Evolutionary conservation across 2,113 vertebrate genomes (phyloP).

Genomic region (Prunella fulvescens): DNA sequence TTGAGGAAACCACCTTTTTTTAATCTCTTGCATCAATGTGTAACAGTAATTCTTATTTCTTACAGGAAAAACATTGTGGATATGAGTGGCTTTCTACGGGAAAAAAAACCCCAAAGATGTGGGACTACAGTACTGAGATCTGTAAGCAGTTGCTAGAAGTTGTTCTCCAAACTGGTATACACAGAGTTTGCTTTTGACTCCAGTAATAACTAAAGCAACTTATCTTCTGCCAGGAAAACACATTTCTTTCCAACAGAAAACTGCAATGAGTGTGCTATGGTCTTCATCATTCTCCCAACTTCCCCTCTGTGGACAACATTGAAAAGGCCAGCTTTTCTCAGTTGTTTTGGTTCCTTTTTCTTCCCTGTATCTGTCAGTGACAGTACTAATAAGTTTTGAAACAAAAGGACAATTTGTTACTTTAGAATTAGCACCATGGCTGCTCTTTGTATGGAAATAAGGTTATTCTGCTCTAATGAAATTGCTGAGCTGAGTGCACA

Average conservation of each 20-base stretch:
- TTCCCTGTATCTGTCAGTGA: neutral
- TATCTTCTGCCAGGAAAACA: neutral
- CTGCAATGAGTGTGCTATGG: neutral
- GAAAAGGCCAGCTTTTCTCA: neutral
- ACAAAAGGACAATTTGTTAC: constrained; percentile 31
- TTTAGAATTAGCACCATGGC: constrained; percentile 33
- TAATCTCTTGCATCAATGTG: neutral
- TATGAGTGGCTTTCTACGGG: neutral
- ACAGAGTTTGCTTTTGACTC: neutral
- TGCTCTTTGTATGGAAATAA: constrained; percentile 44
- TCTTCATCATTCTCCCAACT: neutral
- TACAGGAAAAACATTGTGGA: neutral
- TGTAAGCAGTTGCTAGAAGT: neutral
- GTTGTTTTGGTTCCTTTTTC: neutral
- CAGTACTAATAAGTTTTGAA: neutral
- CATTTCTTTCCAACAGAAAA: constrained; percentile 8
- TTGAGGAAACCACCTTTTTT: neutral
- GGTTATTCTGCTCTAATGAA: constrained; percentile 40
- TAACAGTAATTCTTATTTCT: neutral
- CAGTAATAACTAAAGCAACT: neutral
- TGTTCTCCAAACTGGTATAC: neutral
- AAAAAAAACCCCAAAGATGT: neutral
- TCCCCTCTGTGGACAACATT: neutral
- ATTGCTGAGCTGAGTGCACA: constrained; percentile 43
- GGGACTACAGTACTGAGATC: neutral